These are phyloP conservation scores for Xenops minutus DNA, from an alignment of 2,797 vertebrate genomes.

Conservation along the genomic window DNA sequence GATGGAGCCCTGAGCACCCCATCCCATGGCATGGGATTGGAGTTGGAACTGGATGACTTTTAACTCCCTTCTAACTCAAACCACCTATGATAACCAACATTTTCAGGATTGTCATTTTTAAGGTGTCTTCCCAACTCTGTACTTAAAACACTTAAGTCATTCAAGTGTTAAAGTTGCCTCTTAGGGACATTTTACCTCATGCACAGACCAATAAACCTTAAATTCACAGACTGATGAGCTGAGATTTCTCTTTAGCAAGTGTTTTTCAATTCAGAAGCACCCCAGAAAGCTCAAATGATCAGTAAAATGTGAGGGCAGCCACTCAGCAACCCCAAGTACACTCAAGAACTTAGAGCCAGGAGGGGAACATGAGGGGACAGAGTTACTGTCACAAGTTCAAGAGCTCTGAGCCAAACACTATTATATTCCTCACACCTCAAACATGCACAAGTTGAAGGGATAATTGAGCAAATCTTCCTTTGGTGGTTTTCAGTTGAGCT, in stretches of 20 bases:
- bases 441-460: neutral
- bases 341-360: neutral
- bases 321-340: neutral
- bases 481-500: neutral
- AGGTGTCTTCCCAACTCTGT: neutral
- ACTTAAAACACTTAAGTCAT: neutral
- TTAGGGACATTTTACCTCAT: neutral
- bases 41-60: neutral
- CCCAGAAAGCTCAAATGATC: neutral
- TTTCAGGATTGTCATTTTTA: neutral
- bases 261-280: neutral
- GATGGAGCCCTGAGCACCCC: neutral
- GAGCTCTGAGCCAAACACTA: neutral
- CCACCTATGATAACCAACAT: neutral
- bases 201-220: neutral
- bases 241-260: neutral
- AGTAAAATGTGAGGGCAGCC: neutral
- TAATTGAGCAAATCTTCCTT: neutral
- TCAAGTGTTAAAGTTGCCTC: neutral
- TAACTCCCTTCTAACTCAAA: neutral
- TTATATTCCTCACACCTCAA: neutral
- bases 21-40: neutral
- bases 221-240: neutral
- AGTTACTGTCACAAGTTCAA: neutral
- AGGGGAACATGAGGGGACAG: neutral